phyloP scores from a whole-genome alignment of 2,113 vertebrate species.

The Paralichthys olivaceus region DNA sequence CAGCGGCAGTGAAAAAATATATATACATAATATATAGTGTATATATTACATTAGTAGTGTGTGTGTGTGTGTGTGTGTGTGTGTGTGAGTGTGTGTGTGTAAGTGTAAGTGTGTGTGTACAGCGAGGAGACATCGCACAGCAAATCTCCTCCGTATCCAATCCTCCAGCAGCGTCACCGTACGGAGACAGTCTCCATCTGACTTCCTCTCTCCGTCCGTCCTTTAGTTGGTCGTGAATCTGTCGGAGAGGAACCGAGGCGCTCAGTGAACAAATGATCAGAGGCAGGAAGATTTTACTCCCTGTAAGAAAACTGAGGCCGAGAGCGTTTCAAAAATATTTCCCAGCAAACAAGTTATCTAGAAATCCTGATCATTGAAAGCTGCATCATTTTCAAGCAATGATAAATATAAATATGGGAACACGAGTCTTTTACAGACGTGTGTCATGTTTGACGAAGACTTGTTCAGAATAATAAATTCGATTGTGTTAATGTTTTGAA shows the following conservation, averaged over 20 bases:
- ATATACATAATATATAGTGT: slow-evolving; percentile 62
- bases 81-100: slow-evolving; percentile 26
- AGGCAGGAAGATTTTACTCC: no score
- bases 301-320: no score
- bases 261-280: background rate
- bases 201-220: background rate
- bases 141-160: slow-evolving; percentile 66
- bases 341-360: no score
- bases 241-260: background rate
- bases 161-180: slow-evolving; percentile 54
- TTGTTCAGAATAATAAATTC: no score
- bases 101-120: slow-evolving; percentile 48
- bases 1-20: slow-evolving; percentile 65
- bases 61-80: slow-evolving; percentile 42
- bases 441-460: no score
- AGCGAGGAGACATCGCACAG: slow-evolving; percentile 74
- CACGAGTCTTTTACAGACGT: no score
- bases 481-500: no score
- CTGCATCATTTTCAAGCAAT: no score
- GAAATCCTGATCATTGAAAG: no score
- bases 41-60: slow-evolving; percentile 73
- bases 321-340: no score
- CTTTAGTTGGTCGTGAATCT: slow-evolving; percentile 72
- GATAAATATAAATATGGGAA: no score
- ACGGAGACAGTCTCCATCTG: slow-evolving; percentile 47